A percentile compares a stretch with the other conserved stretches of the same genome.
Evolutionary conservation across 2,797 vertebrate genomes (phyloP).

Genomic region (Philypnodon macrostomus): DNA sequence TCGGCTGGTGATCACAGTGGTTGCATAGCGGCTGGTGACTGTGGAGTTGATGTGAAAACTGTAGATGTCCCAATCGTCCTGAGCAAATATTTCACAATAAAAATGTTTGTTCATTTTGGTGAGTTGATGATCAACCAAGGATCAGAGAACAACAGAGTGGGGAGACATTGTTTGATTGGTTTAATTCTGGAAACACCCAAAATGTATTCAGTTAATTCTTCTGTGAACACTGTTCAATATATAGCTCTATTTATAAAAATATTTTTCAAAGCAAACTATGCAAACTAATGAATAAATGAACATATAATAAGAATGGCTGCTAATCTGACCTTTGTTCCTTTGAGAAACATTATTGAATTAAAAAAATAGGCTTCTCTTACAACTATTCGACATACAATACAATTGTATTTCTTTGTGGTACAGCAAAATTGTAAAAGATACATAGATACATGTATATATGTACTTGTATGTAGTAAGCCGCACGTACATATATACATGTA

Average conservation of each 20-base stretch:
- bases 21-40: slow-evolving; percentile 84
- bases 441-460: too few species aligned
- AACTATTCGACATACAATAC: not conserved
- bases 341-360: not conserved
- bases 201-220: not conserved
- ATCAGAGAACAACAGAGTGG: slow-evolving; percentile 10
- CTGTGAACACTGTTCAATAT: too few species aligned
- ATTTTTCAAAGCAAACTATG: too few species aligned
- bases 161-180: slow-evolving; percentile 30
- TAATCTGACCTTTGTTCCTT: slow-evolving; percentile 1
- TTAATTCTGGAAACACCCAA: slow-evolving; percentile 26
- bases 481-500: too few species aligned
- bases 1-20: slow-evolving; percentile 84
- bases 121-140: slow-evolving; percentile 28
- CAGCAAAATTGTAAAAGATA: not conserved
- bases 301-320: not conserved
- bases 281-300: not conserved
- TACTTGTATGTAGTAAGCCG: not conserved
- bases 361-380: not conserved
- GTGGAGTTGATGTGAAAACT: slow-evolving; percentile 86
- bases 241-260: too few species aligned
- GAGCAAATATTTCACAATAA: slow-evolving; percentile 36
- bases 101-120: not conserved
- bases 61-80: slow-evolving; percentile 82
- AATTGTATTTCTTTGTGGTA: not conserved